A percentile compares a stretch with the other conserved stretches of the same genome.
Conservation (phyloP, 53 echinoderm and acorn worm species). For the Echinometra lucunter region DNA sequence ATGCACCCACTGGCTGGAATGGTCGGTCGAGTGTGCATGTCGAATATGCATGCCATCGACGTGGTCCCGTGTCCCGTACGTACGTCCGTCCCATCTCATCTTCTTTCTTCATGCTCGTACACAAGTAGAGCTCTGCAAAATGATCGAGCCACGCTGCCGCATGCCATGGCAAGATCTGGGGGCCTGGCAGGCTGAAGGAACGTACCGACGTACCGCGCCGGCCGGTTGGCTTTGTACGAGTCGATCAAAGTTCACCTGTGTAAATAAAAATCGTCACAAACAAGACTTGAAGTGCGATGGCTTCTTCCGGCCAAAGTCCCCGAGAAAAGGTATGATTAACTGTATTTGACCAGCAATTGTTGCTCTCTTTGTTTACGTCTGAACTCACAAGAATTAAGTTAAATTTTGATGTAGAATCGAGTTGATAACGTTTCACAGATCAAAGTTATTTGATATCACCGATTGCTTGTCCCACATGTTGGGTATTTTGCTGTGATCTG, state of each 20-base stretch:
- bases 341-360: neutral
- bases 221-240: too few species aligned
- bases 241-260: conserved; percentile 5
- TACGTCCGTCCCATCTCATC: too few species aligned
- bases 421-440: too few species aligned
- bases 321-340: neutral
- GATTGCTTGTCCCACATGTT: neutral
- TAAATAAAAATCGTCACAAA: neutral
- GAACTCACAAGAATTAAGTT: neutral
- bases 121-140: too few species aligned
- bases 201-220: too few species aligned
- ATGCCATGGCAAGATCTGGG: neutral
- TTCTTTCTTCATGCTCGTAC: too few species aligned
- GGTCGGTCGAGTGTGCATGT: too few species aligned
- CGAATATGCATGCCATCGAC: too few species aligned
- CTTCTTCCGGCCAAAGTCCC: conserved; percentile 3
- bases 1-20: too few species aligned
- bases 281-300: neutral
- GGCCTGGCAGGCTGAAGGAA: neutral
- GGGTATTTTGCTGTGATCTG: neutral
- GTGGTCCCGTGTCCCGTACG: too few species aligned
- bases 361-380: neutral
- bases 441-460: neutral
- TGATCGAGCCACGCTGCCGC: too few species aligned
- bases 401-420: neutral